Evolutionary conservation across 2,113 vertebrate genomes (phyloP).

Genomic region (Acrocephalus arundinaceus): DNA sequence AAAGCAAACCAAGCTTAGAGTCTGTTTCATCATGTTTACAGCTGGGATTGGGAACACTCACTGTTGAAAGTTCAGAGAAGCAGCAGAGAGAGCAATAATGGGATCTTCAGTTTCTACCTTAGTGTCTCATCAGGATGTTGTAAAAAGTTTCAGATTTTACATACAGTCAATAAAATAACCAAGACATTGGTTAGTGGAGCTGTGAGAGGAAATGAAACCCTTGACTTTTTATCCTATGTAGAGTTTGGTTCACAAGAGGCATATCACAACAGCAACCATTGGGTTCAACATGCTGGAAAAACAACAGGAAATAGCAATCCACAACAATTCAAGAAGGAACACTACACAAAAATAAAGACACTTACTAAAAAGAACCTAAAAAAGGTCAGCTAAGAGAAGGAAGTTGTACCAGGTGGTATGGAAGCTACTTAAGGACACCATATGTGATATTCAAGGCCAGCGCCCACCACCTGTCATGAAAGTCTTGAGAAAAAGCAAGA

Average conservation of each 20-base stretch:
- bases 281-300: background rate
- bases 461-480: background rate
- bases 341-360: background rate
- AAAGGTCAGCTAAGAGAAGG: background rate
- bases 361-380: background rate
- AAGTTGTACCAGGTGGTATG: background rate
- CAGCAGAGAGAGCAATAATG: background rate
- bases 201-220: background rate
- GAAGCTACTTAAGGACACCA: slow-evolving; percentile 22
- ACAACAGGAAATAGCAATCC: background rate
- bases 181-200: background rate
- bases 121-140: background rate
- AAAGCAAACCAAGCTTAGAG: background rate
- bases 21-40: background rate
- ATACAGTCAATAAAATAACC: background rate
- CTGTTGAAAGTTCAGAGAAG: background rate
- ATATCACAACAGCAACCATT: background rate
- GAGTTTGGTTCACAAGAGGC: background rate
- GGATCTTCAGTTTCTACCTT: background rate
- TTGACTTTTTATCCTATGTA: background rate
- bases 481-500: background rate
- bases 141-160: background rate
- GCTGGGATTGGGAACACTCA: background rate
- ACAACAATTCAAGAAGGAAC: background rate
- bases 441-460: slow-evolving; percentile 21